Percentiles rank a stretch among this genome's conserved stretches.
These are phyloP conservation scores for Tribolium madens DNA, from an alignment of 1,140 invertebrate genomes.

Conservation along the genomic window DNA sequence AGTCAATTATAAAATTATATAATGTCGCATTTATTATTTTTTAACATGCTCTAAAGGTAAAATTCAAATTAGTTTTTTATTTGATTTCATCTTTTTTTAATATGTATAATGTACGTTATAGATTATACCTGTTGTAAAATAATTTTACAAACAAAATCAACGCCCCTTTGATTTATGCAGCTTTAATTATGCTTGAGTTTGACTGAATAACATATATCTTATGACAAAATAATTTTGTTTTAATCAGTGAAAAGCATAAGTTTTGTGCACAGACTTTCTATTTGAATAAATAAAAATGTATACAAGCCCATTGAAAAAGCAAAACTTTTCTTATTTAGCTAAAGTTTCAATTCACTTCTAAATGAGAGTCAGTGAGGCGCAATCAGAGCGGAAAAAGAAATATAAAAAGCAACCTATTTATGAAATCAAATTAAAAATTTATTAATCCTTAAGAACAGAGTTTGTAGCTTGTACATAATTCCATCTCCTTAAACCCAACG, in stretches of 20 bases:
- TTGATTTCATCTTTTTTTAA: not conserved
- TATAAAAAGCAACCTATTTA: not conserved
- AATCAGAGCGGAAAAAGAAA: constrained; percentile 27
- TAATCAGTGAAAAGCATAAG: not conserved
- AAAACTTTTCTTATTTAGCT: constrained; percentile 4
- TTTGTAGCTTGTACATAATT: not conserved
- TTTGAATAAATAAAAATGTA: not conserved
- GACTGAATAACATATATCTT: no score
- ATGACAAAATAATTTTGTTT: not conserved
- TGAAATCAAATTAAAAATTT: constrained; percentile 29
- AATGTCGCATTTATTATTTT: no score
- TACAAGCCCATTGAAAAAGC: not conserved
- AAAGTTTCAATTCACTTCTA: constrained; percentile 21
- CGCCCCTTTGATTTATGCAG: no score
- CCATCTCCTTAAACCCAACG: not conserved
- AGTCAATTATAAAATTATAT: no score
- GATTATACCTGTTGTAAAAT: no score
- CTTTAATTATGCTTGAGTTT: no score
- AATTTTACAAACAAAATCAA: no score
- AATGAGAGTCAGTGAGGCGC: constrained; percentile 8
- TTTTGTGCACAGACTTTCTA: not conserved
- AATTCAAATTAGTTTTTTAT: not conserved
- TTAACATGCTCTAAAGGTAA: not conserved
- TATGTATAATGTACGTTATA: no score
- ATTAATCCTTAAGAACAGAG: constrained; percentile 3